Conservation (phyloP, 2,888 invertebrate genomes). For the Periphyllus acericola region DNA sequence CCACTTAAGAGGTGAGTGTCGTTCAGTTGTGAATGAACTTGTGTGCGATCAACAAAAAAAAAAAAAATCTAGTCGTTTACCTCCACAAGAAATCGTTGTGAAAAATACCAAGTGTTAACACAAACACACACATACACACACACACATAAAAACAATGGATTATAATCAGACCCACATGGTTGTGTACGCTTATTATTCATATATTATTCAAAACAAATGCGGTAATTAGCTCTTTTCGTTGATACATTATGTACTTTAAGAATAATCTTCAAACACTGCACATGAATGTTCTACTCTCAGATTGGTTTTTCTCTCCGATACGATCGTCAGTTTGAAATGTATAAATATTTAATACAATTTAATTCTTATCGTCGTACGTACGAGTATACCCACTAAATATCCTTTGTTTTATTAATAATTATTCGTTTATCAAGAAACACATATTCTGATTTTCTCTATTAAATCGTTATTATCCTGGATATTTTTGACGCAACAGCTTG, state of each 20-base stretch:
- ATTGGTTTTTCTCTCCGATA: neutral
- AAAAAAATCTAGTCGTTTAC: slow-evolving; percentile 30
- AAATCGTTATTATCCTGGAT: too few relatives aligned
- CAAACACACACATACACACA: too few relatives aligned
- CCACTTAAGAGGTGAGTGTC: slow-evolving; percentile 35
- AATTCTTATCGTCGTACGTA: too few relatives aligned
- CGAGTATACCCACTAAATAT: too few relatives aligned
- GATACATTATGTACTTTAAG: neutral
- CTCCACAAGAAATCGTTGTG: slow-evolving; percentile 10
- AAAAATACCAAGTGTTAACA: slow-evolving; percentile 37
- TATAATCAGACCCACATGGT: slow-evolving; percentile 55
- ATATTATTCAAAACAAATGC: slow-evolving; percentile 47
- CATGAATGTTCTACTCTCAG: neutral
- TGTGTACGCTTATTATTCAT: slow-evolving; percentile 41
- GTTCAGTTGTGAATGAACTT: slow-evolving; percentile 43
- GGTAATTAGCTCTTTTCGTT: slow-evolving; percentile 37
- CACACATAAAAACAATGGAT: slow-evolving; percentile 48
- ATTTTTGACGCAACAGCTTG: too few relatives aligned
- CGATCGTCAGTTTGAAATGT: neutral
- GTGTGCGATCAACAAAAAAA: slow-evolving; percentile 10
- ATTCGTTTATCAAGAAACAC: too few relatives aligned
- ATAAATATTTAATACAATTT: too few relatives aligned
- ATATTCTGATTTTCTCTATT: too few relatives aligned
- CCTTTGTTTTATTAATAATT: too few relatives aligned
- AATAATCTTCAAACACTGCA: neutral